phyloP scores from a whole-genome alignment of 2,888 invertebrate species.

The Chrysodeixis includens region DNA sequence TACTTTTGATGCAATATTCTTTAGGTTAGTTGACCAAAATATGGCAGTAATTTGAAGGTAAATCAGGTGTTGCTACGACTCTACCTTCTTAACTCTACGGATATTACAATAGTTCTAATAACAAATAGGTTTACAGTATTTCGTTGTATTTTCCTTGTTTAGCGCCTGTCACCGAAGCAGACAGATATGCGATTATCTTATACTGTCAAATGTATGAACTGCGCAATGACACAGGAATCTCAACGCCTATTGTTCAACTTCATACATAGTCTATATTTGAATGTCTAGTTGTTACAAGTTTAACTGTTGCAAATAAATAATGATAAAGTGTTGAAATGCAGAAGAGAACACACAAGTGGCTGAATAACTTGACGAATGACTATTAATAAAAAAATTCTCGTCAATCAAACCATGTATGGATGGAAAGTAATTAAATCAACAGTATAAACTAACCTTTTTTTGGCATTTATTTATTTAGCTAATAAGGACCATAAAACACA shows the following conservation, averaged over 20 bases:
- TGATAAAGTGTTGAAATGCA: background rate
- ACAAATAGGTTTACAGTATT: slow-evolving; percentile 9
- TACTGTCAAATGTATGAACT: background rate
- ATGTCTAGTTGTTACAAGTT: background rate
- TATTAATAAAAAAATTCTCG: background rate
- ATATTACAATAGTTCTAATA: background rate
- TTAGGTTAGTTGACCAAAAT: too few species aligned
- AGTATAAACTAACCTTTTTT: background rate
- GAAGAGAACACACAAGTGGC: background rate
- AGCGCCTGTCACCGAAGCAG: background rate
- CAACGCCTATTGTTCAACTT: background rate
- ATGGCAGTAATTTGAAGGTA: too few species aligned
- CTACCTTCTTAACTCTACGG: background rate
- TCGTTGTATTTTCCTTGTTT: slow-evolving; percentile 26
- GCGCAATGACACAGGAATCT: slow-evolving; percentile 3
- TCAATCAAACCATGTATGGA: background rate
- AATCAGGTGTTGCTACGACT: too few species aligned
- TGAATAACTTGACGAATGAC: background rate
- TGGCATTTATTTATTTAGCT: background rate
- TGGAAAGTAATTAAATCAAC: background rate
- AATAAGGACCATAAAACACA: background rate
- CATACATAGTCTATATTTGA: background rate
- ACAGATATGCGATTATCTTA: background rate
- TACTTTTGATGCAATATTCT: too few species aligned
- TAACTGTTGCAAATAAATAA: background rate